A percentile compares a stretch with the other conserved stretches of the same genome.
Evolutionary conservation across 2,113 vertebrate genomes (phyloP).

Genomic region (Pampusana beccarii): DNA sequence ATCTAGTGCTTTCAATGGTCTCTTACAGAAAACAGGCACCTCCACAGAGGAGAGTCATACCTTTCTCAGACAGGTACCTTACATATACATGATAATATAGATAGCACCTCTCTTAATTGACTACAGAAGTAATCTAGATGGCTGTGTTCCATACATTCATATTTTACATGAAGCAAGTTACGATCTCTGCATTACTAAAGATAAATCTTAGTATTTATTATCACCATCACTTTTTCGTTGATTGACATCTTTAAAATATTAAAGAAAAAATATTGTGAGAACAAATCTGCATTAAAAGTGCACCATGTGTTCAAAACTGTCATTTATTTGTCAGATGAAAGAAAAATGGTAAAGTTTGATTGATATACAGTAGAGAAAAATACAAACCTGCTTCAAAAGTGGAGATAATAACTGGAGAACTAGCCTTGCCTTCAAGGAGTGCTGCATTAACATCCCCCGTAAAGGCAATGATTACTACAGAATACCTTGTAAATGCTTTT

Average conservation of each 20-base stretch:
- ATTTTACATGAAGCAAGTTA: not conserved
- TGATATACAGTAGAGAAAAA: not conserved
- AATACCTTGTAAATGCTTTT: constrained; percentile 89
- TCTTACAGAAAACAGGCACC: not conserved
- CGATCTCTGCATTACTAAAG: not conserved
- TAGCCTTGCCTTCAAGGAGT: constrained; percentile 80
- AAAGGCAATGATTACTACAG: constrained; percentile 86
- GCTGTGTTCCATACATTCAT: not conserved
- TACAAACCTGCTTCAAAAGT: constrained; percentile 90
- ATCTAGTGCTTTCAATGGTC: not conserved
- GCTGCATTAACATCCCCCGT: constrained; percentile 80
- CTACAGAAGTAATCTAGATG: not conserved
- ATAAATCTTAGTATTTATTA: not conserved
- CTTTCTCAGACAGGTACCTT: not conserved
- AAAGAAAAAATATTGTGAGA: not conserved
- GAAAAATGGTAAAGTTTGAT: not conserved
- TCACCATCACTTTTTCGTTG: not conserved
- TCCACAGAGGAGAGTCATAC: not conserved
- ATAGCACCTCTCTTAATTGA: not conserved
- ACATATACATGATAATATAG: not conserved
- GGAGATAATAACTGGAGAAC: constrained; percentile 76
- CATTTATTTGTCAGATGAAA: not conserved
- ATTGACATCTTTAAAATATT: not conserved
- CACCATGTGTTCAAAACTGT: not conserved
- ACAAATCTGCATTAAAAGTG: not conserved